Percentiles rank a stretch among this genome's conserved stretches.
These are phyloP conservation scores for Cryptocheilus praepositus DNA, from an alignment of 2,888 invertebrate genomes.

Conservation along the genomic window DNA sequence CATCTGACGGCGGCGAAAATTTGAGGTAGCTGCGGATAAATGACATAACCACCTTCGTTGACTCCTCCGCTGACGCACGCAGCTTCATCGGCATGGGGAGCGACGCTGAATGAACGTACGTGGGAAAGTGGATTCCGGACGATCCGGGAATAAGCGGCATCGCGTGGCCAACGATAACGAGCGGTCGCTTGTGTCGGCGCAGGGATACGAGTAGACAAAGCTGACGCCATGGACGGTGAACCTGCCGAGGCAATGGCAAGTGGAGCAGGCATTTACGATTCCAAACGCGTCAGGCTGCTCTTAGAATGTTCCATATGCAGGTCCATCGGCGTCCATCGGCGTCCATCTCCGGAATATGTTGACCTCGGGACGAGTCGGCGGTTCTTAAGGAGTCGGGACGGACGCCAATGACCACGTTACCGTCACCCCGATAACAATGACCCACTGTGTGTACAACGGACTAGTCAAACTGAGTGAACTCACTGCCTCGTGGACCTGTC, in stretches of 20 bases:
- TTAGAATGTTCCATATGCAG: constrained; percentile 39
- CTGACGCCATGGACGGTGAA: constrained; percentile 37
- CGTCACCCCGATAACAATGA: constrained; percentile 53
- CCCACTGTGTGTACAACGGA: constrained; percentile 49
- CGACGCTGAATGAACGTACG: no score
- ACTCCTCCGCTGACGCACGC: no score
- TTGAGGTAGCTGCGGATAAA: no score
- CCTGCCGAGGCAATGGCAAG: constrained; percentile 53
- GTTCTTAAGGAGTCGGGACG: constrained; percentile 18
- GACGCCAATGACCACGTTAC: constrained; percentile 48
- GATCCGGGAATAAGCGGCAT: background rate
- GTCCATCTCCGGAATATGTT: constrained; percentile 16
- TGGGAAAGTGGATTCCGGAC: background rate
- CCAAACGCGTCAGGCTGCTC: constrained; percentile 50
- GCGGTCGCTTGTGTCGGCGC: constrained; percentile 4
- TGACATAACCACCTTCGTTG: no score
- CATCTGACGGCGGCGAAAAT: no score
- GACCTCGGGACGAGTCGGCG: constrained; percentile 12
- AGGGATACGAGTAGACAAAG: background rate
- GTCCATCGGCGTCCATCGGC: constrained; percentile 32
- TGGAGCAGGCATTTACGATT: constrained; percentile 57
- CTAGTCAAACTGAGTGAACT: constrained; percentile 37
- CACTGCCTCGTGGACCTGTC: constrained; percentile 34
- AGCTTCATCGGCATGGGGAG: no score
- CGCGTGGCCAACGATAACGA: constrained; percentile 33